Base-by-base conservation (phyloP, 2,113 vertebrate species). In the Sorex araneus region DNA sequence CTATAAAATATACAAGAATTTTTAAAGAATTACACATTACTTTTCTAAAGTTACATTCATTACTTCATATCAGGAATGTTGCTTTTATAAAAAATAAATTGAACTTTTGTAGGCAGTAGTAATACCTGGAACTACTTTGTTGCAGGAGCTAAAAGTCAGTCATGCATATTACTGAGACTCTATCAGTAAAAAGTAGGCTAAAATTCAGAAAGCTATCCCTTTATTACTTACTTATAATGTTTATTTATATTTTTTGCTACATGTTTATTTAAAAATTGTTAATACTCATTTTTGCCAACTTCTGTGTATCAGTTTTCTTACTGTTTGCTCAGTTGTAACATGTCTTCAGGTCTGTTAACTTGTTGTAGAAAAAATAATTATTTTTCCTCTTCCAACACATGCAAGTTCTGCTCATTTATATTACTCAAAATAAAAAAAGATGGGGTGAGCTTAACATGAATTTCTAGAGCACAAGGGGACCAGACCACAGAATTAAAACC, bases 31-130 rank as follows among this genome's bases (percentile, higher is more conserved):
- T 47, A 15, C n/a, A 18, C 54, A 57, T 57, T 57, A 18, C 54
- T 57, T 57, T 57, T n/a, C n/a, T 60, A 60, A 60, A 60, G 57
- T 60, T 21, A 60, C 21, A 60, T 60, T 60, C 57, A 60, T 60
- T 60, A 60, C 4, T 60, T 19, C 57, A 13, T 64, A 73, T 75
- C 43, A 94, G 27, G 19, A 92, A 60, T 34, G 18, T 4, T 74
- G 0, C 25, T 84, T 83, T 91, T 91, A 60, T 23, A n/a, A 86
- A 73, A 84, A 73, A 47, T 28, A 83, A 16, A 45, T 45, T n/a
- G 63, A 32, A 83, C 19, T 67, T 74, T 60, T 11, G 0, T 45
- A 63, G 19, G 30, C 3, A 81, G 1, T 69, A 36, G 27, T 77
- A 67, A 30, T 81, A 12, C 43, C 67, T 66, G 9, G 93, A 74